Base-by-base conservation (phyloP, 2,113 vertebrate genomes). In the Eclectus roratus region DNA sequence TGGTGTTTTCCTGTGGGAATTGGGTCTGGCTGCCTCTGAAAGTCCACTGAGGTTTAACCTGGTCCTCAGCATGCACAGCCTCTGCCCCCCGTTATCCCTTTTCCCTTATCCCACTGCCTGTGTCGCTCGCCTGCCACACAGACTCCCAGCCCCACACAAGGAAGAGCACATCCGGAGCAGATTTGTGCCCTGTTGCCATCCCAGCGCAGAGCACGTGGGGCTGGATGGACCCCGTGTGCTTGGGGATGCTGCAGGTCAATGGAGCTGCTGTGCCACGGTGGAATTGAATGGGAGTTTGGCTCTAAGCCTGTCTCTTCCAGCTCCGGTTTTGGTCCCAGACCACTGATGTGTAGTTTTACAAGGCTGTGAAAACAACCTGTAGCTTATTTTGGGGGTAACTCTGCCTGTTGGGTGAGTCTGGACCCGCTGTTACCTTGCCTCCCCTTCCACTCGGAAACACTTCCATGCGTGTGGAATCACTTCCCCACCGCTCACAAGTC, bases 131-230 rank as follows among this genome's bases (percentile, higher is more conserved):
- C n/a, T 35, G 52, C 73, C 37, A 2, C 27, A 2, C 37, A 2
- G 11, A 29, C 37, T 15, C 53, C 29, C 58, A 18, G 72, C 24
- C 41, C 56, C 9, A 23, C 56, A 14, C 56, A 24, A 58, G 20
- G 56, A 58, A 58, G 56, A 35, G 56, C 56, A 24, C 58, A 17
- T 35, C 58, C 25, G 81, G 88, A 72, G 50, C 73, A 27, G 63
- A 2, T 41, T 3, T 1, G 7, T 13, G 33, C 11, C 0, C 27
- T 6, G 31, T 8, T n/a, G 55, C 24, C 68, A 1, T 17, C 55
- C 61, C 69, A 17, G 49, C 33, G 56, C 64, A 12, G 55, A 46
- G 28, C 39, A 19, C 13, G 4, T 2, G 24, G 50, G 29, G 24
- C 61, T 25, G 43, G 47, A 20, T 0, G 5, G 13, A 7, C 44